Conservation (phyloP, 2,797 vertebrate species). For the Hoplostethus mediterraneus region DNA sequence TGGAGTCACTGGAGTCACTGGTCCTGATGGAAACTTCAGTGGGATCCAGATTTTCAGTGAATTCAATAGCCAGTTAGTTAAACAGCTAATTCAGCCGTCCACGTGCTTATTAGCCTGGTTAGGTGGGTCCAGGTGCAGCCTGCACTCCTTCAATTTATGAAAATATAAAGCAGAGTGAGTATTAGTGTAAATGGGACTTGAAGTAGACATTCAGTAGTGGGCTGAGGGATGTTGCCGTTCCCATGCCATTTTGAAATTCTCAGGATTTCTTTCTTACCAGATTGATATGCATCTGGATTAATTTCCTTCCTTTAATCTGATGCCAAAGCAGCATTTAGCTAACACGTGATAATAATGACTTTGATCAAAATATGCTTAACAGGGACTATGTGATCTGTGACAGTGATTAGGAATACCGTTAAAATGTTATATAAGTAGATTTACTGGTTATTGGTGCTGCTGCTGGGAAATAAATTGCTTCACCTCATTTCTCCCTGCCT, state of each 20-base stretch:
- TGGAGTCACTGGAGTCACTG: neutral
- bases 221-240: neutral
- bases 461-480: neutral
- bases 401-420: no score
- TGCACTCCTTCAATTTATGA: neutral
- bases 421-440: neutral
- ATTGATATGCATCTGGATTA: neutral
- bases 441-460: neutral
- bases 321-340: neutral
- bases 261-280: no score
- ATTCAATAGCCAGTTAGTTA: neutral
- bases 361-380: no score
- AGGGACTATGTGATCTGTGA: no score
- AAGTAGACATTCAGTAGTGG: neutral
- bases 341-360: no score
- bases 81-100: neutral
- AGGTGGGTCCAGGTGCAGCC: neutral
- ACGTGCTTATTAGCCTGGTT: neutral
- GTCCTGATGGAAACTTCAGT: neutral
- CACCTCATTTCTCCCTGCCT: neutral
- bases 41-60: no score
- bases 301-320: conserved; percentile 11
- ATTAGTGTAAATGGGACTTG: neutral
- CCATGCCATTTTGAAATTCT: neutral
- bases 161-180: neutral